phyloP scores from a whole-genome alignment of 2,113 vertebrate genomes.

The Sinocyclocheilus anshuiensis region DNA sequence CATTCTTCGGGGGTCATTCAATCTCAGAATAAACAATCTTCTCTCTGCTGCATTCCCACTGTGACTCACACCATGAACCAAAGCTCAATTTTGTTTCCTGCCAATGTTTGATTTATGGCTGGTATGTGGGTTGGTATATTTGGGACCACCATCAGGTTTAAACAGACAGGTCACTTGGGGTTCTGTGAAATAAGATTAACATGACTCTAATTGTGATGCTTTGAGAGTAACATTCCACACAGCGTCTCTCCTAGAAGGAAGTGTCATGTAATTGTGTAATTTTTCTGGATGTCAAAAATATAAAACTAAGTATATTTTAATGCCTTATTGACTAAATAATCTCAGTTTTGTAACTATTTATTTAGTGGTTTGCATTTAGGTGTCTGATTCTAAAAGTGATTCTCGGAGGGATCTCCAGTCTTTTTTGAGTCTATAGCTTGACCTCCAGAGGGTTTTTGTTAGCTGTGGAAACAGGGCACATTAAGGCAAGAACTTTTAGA shows the following conservation, averaged over 20 bases:
- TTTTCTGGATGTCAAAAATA: not conserved
- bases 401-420: constrained; percentile 34
- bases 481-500: constrained; percentile 60
- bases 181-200: not conserved
- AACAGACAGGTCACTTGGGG: not conserved
- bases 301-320: not conserved
- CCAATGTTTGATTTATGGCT: not conserved
- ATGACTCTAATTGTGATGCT: not conserved
- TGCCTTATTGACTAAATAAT: not conserved
- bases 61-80: not conserved
- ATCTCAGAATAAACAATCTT: constrained; percentile 14
- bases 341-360: not conserved
- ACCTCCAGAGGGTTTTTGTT: constrained; percentile 53
- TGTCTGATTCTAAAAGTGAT: not conserved
- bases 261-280: not conserved
- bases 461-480: not conserved
- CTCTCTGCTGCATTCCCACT: not conserved
- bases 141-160: constrained; percentile 17
- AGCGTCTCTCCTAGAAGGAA: not conserved
- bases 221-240: not conserved
- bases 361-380: constrained; percentile 9
- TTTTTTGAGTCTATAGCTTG: not conserved
- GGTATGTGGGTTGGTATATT: not conserved
- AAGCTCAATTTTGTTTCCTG: constrained; percentile 38
- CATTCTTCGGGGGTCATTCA: constrained; percentile 10